phyloP scores from a whole-genome alignment of 1,140 invertebrate genomes.

The Drosophila triauraria region DNA sequence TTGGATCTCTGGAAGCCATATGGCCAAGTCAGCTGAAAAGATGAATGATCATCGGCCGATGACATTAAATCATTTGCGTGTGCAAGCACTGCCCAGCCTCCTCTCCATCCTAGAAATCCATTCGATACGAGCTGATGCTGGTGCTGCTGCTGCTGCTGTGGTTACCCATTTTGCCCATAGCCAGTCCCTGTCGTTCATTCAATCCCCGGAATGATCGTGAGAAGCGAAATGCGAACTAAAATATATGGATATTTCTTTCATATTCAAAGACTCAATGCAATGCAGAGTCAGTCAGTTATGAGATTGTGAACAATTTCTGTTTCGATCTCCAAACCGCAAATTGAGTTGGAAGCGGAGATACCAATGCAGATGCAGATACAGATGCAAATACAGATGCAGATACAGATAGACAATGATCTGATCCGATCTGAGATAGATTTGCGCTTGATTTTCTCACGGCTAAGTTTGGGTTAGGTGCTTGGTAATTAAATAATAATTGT shows the following conservation, averaged over 20 bases:
- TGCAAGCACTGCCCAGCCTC: constrained; percentile 2
- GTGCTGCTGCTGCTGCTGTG: constrained; percentile 44
- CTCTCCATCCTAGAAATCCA: constrained; percentile 23
- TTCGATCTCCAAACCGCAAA: constrained; percentile 56
- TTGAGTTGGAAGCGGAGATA: constrained; percentile 52
- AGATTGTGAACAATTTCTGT: constrained; percentile 58
- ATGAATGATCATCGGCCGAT: constrained; percentile 73
- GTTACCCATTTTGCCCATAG: constrained; percentile 47
- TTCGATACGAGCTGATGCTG: constrained; percentile 37
- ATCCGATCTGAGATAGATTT: constrained; percentile 51
- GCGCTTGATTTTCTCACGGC: constrained; percentile 50
- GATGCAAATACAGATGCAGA: constrained; percentile 12
- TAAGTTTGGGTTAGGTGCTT: not conserved
- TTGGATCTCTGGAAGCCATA: constrained; percentile 45
- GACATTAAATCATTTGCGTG: constrained; percentile 72
- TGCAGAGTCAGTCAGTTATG: constrained; percentile 43
- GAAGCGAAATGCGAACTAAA: constrained; percentile 43
- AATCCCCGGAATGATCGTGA: constrained; percentile 58
- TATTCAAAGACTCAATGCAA: constrained; percentile 49
- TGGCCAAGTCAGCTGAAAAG: constrained; percentile 20
- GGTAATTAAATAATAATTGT: constrained; percentile 3
- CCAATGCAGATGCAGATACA: constrained; percentile 27
- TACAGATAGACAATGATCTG: constrained; percentile 18
- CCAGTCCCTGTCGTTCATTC: constrained; percentile 13
- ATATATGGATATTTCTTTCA: constrained; percentile 30